Evolutionary conservation across 1,140 invertebrate species (phyloP), one percentile per base, ranked within the genome.

Genomic region (Drosophila aff.): DNA sequence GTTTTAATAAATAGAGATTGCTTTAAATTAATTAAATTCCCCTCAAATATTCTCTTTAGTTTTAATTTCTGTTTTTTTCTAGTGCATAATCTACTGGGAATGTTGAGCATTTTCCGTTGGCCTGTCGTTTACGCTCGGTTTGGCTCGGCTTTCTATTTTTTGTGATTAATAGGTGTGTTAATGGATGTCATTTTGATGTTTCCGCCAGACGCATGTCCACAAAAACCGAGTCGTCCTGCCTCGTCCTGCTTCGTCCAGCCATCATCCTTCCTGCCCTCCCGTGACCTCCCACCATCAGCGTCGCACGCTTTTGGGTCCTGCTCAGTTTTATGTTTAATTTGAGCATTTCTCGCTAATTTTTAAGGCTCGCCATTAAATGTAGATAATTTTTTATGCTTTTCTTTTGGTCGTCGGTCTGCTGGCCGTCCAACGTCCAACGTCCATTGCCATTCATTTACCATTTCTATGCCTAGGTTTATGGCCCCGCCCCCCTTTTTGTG

Each of bases 151-250:
- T 81, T 82, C 86, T 79, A 68, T 80, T 77, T 74, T 78, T 83
- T 81, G 82, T 89, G 91, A 92, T 92, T 92, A 92, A 92, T 92
- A 92, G 91, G 91, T 89, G 91, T 92, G 91, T 90, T 92, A 92
- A 92, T 92, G 91, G 91, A 92, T 92, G 91, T 92, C 91, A 92
- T 92, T 92, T 92, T 92, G 90, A 86, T 90, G 90, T 90, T 92
- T 92, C 82, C 90, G 80, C 74, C 79, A 85, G 81, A 77, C 82
- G 68, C 77, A 79, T 73, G 55, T 79, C 76, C 75, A 71, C 59
- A 63, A 71, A 23, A 81, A 64, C 55, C 66, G 57, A 72, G 65
- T 21, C 50, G 10, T 40, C 11, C 18, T 28, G 16, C 62, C 5
- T 26, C 21, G 43, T 26, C 61, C 2, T 38, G 33, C 33, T 6